Percentiles rank a stretch among this genome's conserved stretches.
Evolutionary conservation across 2,888 invertebrate species (phyloP).

Genomic region (Eurois occulta): DNA sequence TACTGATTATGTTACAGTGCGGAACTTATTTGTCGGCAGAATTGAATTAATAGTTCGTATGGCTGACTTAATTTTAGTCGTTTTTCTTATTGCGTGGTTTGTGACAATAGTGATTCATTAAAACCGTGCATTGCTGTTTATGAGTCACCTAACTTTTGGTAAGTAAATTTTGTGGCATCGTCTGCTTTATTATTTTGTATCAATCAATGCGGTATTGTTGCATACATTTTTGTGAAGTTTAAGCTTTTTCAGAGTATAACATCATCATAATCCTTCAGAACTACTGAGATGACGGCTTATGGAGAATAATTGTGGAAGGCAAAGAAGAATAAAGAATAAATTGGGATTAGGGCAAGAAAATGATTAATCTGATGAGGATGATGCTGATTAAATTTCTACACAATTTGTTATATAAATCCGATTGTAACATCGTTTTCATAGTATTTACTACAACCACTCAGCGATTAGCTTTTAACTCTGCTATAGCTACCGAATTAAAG

Average conservation of each 20-base stretch:
- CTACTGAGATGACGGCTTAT: background rate
- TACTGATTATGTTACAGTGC: slow-evolving; percentile 40
- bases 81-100: background rate
- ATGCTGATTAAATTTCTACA: background rate
- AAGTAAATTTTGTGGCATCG: background rate
- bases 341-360: background rate
- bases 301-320: background rate
- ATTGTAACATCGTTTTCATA: background rate
- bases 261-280: background rate
- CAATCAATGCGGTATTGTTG: background rate
- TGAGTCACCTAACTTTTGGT: background rate
- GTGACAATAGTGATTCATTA: background rate
- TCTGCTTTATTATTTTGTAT: background rate
- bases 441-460: background rate
- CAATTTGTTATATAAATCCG: background rate
- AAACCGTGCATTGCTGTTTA: background rate
- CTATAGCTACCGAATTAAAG: background rate
- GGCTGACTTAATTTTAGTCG: slow-evolving; percentile 6
- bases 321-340: background rate
- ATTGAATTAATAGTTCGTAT: slow-evolving; percentile 19
- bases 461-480: background rate
- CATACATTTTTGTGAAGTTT: too few species aligned
- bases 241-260: too few species aligned
- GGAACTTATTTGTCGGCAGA: slow-evolving; percentile 20
- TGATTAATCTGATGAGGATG: background rate